phyloP scores from a whole-genome alignment of 2,888 invertebrate species.

The Tiphia femorata region DNA sequence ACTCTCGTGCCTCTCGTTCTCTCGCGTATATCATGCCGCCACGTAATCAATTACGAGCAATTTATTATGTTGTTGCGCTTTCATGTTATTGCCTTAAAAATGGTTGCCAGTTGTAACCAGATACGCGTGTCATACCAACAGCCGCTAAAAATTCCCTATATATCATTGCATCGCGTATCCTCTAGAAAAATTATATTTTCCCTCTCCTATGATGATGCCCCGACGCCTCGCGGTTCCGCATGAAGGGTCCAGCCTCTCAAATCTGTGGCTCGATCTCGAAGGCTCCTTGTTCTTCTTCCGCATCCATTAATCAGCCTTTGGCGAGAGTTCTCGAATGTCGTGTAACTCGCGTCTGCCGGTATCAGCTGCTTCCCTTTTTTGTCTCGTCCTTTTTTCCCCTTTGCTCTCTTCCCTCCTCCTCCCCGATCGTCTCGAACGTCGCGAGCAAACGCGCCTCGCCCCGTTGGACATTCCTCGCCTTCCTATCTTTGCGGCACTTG shows the following conservation, averaged over 20 bases:
- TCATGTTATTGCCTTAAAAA: no score
- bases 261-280: slow-evolving; percentile 12
- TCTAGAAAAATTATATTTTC: slow-evolving; percentile 6
- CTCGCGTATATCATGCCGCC: no score
- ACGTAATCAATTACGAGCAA: no score
- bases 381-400: not conserved
- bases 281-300: slow-evolving; percentile 32
- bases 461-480: not conserved
- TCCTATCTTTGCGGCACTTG: slow-evolving; percentile 2
- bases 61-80: no score
- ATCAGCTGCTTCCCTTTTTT: not conserved
- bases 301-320: slow-evolving; percentile 59
- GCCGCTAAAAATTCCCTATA: no score
- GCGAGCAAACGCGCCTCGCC: not conserved
- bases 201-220: not conserved
- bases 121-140: no score
- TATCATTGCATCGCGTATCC: no score
- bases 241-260: slow-evolving; percentile 16
- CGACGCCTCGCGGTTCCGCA: slow-evolving; percentile 8
- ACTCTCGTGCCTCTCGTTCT: no score
- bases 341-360: slow-evolving; percentile 42
- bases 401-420: not conserved
- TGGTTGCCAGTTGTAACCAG: no score
- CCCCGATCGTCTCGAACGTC: not conserved
- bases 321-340: slow-evolving; percentile 50